Base-by-base conservation (phyloP, 2,797 vertebrate species). In the Pangasius sanitwongsei region DNA sequence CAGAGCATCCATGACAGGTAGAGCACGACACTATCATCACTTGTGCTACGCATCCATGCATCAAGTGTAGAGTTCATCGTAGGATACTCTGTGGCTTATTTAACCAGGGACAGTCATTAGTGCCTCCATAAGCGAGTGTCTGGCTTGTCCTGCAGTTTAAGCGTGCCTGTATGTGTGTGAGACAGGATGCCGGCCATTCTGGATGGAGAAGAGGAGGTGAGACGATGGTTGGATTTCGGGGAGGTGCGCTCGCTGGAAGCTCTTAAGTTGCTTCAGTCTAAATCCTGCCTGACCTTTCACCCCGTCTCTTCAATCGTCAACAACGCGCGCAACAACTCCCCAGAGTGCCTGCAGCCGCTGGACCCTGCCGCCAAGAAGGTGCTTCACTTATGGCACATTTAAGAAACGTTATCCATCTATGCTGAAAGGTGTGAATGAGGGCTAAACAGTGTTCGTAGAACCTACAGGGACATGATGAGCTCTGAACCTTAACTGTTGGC, bases 181-280 rank as follows among this genome's bases (percentile, higher is more conserved):
- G 15, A 89, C 74, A 99, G 99, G 95, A 99, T 99, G 99, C 99
- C 98, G 67, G 99, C 98, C 1, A 95, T 99, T 89, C 93, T 99
- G 91, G 97, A 98, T 0, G 97, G 98, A 61, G 98, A 99, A 0
- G 98, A 98, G 16, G 97, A 98, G 80, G 95, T 99, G 87, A 96
- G 96, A 74, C 96, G 93, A 78, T 99, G 98, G 98, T 95, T 99
- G 81, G 95, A 99, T 94, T 99, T 97, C 23, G 97, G 97, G 28
- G 95, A 97, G 75, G 97, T 99, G 81, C 96, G 97, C 57, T 95
- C 95, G n/a, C 93, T 95, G 31, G 97, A 98, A 89, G 98, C 98
- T 0, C 85, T 99, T 84, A 97, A 97, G 87, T 92, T 99, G 87
- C 97, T 99, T 55, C 95, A 95, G 85, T 95, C 98, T 31, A 97